Base-by-base conservation (phyloP, 2,113 vertebrate species). In the Myodes glareolus region DNA sequence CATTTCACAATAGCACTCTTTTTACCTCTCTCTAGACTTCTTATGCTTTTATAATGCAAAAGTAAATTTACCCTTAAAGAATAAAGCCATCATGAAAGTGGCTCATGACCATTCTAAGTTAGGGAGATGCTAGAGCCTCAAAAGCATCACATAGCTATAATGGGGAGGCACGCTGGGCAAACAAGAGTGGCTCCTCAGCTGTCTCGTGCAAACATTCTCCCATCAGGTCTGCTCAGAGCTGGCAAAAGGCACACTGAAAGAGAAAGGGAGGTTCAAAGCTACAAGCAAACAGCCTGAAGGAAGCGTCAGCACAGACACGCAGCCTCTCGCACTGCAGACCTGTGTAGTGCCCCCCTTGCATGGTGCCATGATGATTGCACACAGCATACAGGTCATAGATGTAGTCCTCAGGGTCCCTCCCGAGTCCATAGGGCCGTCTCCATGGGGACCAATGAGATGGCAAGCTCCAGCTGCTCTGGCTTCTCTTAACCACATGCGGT, bases 271-370 rank as follows among this genome's bases (percentile, higher is more conserved):
- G 33, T 10, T 82, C 89, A 72, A 88, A 77, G 42, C 27, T 65
- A 52, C 12, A 47, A 91, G 92, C 90, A 92, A 82, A 75, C 63
- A 21, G 65, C 82, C 84, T 78, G 88, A 52, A 58, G 80, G 58
- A 80, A 89, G 3, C 17, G 14, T 73, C 55, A 92, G 90, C 91
- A 97, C 47, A 96, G 94, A 92, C 90, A 76, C 84, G 9, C 86
- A 17, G 84, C 95, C 95, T 88, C 95, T 84, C 92, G 55, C 86
- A 33, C 0, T 85, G 85, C 96, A 95, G 96, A 99, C 99, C 99
- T 98, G 99, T 99, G 96, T 99, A 99, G 96, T 99, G 99, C 21
- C 99, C 99, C 50, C 99, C 99, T 97, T 99, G 99, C 99, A 99
- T 99, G 98, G 99, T 99, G 94, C 99, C 99, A 2, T 99, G 99